These are phyloP conservation scores for Trichomalopsis sarcophagae DNA, from an alignment of 1,140 invertebrate species.

Conservation along the genomic window DNA sequence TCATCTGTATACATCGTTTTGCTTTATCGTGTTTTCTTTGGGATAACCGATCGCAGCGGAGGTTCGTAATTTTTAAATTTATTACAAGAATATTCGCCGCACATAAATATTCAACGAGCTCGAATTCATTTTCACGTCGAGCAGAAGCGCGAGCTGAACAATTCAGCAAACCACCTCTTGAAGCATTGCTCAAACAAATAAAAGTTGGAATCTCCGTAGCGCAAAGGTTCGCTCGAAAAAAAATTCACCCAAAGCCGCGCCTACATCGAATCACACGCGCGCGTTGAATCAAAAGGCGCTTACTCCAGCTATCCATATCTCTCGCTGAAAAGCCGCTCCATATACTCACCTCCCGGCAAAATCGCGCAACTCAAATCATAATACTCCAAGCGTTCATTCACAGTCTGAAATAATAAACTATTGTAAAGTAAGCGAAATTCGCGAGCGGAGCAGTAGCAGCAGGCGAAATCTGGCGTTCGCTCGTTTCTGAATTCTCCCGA, in stretches of 20 bases:
- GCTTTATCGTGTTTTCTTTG: conserved; percentile 36
- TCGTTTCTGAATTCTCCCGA: conserved; percentile 26
- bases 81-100: background rate
- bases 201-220: background rate
- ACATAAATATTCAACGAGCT: background rate
- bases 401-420: conserved; percentile 39
- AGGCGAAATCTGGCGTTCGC: conserved; percentile 14
- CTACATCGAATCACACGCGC: background rate
- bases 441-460: background rate
- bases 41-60: background rate
- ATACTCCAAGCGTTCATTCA: conserved; percentile 14
- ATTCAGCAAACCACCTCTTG: too few species aligned
- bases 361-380: background rate
- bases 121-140: background rate
- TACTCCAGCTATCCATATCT: background rate
- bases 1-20: conserved; percentile 24
- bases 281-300: background rate
- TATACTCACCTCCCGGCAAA: background rate
- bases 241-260: background rate
- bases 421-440: conserved; percentile 40
- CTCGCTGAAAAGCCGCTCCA: background rate
- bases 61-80: background rate
- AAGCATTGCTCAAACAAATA: too few species aligned
- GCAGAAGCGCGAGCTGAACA: too few species aligned
- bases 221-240: background rate